A percentile compares a stretch with the other conserved stretches of the same genome.
Evolutionary conservation across 2,888 invertebrate species (phyloP).

Genomic region (Scaptomyza caliginosa): DNA sequence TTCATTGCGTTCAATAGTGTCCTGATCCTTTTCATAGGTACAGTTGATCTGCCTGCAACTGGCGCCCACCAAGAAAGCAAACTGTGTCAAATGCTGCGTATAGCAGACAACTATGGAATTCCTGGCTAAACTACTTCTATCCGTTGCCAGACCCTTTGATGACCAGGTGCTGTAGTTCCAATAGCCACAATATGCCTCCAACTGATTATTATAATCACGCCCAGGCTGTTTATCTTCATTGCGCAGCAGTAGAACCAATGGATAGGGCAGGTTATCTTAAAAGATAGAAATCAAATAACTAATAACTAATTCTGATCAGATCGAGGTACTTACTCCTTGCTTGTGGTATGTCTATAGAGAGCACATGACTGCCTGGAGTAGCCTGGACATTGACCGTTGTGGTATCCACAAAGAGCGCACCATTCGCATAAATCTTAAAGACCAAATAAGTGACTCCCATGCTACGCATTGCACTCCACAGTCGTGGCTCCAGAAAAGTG

Average conservation of each 20-base stretch:
- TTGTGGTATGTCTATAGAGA: conserved; percentile 32
- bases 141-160: conserved; percentile 9
- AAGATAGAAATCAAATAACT: no score
- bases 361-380: conserved; percentile 10
- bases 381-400: neutral
- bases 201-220: neutral
- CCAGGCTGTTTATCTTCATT: neutral
- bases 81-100: conserved; percentile 34
- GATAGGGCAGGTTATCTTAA: conserved; percentile 9
- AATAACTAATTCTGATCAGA: no score
- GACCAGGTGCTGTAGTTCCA: conserved; percentile 31
- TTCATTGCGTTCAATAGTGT: neutral
- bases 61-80: conserved; percentile 34
- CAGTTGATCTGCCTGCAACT: conserved; percentile 17
- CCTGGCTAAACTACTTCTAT: neutral
- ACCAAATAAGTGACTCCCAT: conserved; percentile 15
- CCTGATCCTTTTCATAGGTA: neutral
- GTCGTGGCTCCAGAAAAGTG: neutral
- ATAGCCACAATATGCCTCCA: conserved; percentile 26
- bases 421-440: conserved; percentile 31
- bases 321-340: conserved; percentile 26
- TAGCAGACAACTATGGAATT: conserved; percentile 27
- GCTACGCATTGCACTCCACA: conserved; percentile 12
- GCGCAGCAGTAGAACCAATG: conserved; percentile 16
- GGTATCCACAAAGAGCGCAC: conserved; percentile 29